A percentile compares a stretch with the other conserved stretches of the same genome.
Conservation (phyloP, 2,888 invertebrate species). For the Notodonta ziczac region DNA sequence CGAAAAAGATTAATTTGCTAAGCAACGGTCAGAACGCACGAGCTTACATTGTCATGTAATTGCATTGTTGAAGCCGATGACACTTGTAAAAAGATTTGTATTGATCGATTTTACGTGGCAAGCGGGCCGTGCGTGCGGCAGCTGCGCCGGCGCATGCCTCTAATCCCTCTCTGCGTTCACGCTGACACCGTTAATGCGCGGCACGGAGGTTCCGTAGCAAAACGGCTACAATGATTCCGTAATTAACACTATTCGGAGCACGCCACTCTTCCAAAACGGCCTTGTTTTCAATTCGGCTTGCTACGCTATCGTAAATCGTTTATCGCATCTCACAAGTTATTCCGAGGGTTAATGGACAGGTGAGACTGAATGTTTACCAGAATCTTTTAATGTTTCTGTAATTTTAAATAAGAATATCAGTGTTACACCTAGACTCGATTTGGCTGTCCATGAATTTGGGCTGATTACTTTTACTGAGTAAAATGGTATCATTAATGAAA, state of each 20-base stretch:
- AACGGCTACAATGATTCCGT: conserved; percentile 63
- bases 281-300: conserved; percentile 78
- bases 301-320: conserved; percentile 75
- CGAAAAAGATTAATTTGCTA: conserved; percentile 37
- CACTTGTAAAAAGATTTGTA: conserved; percentile 40
- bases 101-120: conserved; percentile 45
- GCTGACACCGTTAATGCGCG: conserved; percentile 60
- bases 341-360: conserved; percentile 65
- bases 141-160: conserved; percentile 62
- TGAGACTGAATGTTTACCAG: conserved; percentile 65
- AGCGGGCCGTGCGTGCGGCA: conserved; percentile 54
- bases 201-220: conserved; percentile 61
- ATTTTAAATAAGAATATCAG: conserved; percentile 17
- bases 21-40: conserved; percentile 25
- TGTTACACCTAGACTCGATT: background rate
- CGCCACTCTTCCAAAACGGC: conserved; percentile 67
- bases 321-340: conserved; percentile 64
- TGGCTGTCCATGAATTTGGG: background rate
- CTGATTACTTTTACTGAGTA: too few species aligned
- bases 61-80: conserved; percentile 29
- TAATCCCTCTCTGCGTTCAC: conserved; percentile 56
- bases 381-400: conserved; percentile 38
- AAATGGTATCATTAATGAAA: too few species aligned
- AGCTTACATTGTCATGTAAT: conserved; percentile 29
- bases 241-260: conserved; percentile 75